Percentiles rank a stretch among this genome's conserved stretches.
phyloP scores from a whole-genome alignment of 2,888 invertebrate species.

The Minunthozetes semirufus region DNA sequence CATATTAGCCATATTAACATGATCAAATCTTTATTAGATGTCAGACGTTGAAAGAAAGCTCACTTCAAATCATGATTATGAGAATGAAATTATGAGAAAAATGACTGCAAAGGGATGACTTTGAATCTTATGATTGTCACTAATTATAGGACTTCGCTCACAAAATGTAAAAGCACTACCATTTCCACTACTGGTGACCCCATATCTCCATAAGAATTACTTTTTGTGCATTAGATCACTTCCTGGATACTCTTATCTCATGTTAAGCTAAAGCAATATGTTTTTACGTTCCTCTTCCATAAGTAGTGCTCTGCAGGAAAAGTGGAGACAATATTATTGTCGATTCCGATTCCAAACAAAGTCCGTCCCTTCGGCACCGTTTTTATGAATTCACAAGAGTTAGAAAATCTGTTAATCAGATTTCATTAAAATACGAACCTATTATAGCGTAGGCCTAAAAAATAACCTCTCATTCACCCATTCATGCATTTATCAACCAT shows the following conservation, averaged over 20 bases:
- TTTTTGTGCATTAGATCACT: slow-evolving; percentile 20
- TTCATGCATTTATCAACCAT: no score
- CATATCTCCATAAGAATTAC: not conserved
- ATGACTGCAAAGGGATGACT: not conserved
- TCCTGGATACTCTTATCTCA: slow-evolving; percentile 23
- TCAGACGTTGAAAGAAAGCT: no score
- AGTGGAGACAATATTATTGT: not conserved
- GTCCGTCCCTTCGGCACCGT: not conserved
- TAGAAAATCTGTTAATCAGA: no score
- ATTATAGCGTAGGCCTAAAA: no score
- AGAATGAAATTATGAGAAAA: no score
- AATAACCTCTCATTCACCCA: no score
- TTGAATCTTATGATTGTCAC: slow-evolving; percentile 8
- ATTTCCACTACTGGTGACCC: not conserved
- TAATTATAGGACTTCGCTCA: slow-evolving; percentile 8
- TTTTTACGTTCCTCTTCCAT: not conserved
- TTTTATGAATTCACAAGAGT: not conserved
- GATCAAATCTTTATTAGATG: not conserved
- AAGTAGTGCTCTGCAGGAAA: not conserved
- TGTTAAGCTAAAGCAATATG: not conserved
- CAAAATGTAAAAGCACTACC: not conserved
- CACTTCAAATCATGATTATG: no score
- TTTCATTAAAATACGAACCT: no score
- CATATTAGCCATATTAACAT: no score
- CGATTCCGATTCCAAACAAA: not conserved